These are phyloP conservation scores for Astropecten irregularis DNA, from an alignment of 53 echinoderm and acorn worm species.

Conservation along the genomic window DNA sequence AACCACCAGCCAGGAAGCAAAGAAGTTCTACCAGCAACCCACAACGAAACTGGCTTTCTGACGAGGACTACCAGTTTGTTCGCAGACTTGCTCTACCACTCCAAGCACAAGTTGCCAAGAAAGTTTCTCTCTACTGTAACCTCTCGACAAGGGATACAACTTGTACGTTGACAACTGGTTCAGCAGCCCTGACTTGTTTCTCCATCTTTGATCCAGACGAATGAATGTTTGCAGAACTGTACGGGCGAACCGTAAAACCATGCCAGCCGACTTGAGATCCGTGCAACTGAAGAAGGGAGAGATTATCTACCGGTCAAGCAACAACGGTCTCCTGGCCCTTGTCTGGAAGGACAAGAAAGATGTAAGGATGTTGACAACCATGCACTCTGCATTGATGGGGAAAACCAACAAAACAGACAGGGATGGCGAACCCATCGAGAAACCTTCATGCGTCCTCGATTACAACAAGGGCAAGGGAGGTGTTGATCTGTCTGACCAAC, in stretches of 20 bases:
- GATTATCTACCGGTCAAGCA: background rate
- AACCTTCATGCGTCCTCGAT: conserved; percentile 31
- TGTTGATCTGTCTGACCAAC: conserved; percentile 42
- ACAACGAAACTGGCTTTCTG: no score
- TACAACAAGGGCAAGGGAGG: conserved; percentile 31
- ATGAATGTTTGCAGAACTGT: conserved; percentile 62
- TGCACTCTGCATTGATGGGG: conserved; percentile 6
- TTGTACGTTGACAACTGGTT: conserved; percentile 60
- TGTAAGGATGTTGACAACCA: conserved; percentile 49
- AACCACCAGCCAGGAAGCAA: no score
- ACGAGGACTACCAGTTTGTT: no score
- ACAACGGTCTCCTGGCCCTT: conserved; percentile 44
- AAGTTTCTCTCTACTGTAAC: no score
- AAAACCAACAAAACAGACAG: conserved; percentile 3
- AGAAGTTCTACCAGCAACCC: no score
- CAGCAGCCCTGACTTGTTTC: conserved; percentile 48
- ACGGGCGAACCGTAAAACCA: conserved; percentile 13
- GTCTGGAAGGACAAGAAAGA: conserved; percentile 15
- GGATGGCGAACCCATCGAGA: background rate
- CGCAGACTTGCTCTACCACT: no score
- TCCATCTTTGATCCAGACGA: conserved; percentile 4
- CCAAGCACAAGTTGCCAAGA: no score
- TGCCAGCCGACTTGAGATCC: conserved; percentile 15
- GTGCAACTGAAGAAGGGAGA: conserved; percentile 1
- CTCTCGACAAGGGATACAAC: conserved; percentile 50